Base-by-base conservation (phyloP, 2,888 invertebrate genomes). In the Dicyrtoma fusca region DNA sequence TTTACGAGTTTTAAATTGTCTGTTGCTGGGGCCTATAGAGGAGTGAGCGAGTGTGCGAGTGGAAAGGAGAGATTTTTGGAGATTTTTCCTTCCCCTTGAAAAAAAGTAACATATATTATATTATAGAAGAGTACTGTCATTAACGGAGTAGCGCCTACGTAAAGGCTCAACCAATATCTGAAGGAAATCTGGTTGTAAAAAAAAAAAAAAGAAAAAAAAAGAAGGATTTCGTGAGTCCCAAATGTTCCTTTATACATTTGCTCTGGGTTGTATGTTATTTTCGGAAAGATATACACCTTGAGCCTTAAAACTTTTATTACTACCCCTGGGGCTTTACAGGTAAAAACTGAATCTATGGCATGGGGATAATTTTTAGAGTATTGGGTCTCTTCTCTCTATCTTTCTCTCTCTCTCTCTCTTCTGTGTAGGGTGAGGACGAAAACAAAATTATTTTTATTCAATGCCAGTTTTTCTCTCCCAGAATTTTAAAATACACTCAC, bases 281-380 rank as follows among this genome's bases (percentile, higher is more conserved):
- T 14, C 17, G 53, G 53, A 66, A 66, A 49, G 51, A 34, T 21
- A 65, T 26, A 66, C 49, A 53, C 66, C 51, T 51, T 53, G 26
- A 66, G 23, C 53, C 23, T 53, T 51, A 53, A 23, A 66, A 51
- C 66, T 66, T 66, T 66, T 66, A 66, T 66, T 66, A 53, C 66
- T 47, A 42, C 51, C 66, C 66, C 53, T 51, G 34, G 23, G 66
- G 66, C 49, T 23, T 42, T 42, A 19, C 26, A 47, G 66, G 66
- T 66, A 66, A 66, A 66, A 66, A 66, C 26, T 66, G 26, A 66
- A 53, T 53, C 53, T 66, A 51, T 64, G 49, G 19, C 42, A 45
- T 66, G 66, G 42, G 66, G 51, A 66, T 66, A 66, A 66, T 66
- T 66, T 66, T 25, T 53, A 42, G 66, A 66, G 66, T 47, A 66